Evolutionary conservation across 2,797 vertebrate genomes (phyloP), one percentile per base, ranked within the genome.

Genomic region (Brachymystax lenok): DNA sequence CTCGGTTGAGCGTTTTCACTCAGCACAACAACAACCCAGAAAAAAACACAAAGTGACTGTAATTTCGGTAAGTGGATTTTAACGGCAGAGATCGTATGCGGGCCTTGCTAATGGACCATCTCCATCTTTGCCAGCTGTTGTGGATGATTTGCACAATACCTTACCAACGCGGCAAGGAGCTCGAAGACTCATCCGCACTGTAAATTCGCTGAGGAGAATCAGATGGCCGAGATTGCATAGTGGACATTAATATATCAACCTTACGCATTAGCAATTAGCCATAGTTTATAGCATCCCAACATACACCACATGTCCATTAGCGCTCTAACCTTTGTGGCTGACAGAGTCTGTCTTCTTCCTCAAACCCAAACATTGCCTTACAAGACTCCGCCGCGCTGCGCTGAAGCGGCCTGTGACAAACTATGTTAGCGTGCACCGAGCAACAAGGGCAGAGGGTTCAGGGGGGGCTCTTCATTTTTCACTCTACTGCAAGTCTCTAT

Each of bases 1-100:
- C 75, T 77, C 50, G 56, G 67, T 74, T 69, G 56, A 71, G 71
- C 63, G 52, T 71, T 51, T 77, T 78, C 61, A 33, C 64, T 74
- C 59, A 59, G 70, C 56, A 74, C 76, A 77, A 59, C 68, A 78
- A 78, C 28, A 59, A 66, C 68, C 46, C 64, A 35, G 79, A 33
- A 56, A 70, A 84, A 80, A 81, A 63, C 51, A 66, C 73, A 75
- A 71, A 81, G 79, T 82, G 77, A 85, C 83, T 84, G 80, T 80
- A 88, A 86, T 89, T 88, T 88, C 74, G 52, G 69, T 81, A 89
- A 86, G 82, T 84, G 83, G 83, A 87, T 86, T 86, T 81, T 84
- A 83, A 86, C 75, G 76, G 79, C 79, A 75, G 59, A 27, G 83
- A 85, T 59, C 46, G 77, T 76, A 79, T 74, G 61, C 73, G 50